phyloP scores from a whole-genome alignment of 2,113 vertebrate genomes.

The Ceyx cyanopectus region DNA sequence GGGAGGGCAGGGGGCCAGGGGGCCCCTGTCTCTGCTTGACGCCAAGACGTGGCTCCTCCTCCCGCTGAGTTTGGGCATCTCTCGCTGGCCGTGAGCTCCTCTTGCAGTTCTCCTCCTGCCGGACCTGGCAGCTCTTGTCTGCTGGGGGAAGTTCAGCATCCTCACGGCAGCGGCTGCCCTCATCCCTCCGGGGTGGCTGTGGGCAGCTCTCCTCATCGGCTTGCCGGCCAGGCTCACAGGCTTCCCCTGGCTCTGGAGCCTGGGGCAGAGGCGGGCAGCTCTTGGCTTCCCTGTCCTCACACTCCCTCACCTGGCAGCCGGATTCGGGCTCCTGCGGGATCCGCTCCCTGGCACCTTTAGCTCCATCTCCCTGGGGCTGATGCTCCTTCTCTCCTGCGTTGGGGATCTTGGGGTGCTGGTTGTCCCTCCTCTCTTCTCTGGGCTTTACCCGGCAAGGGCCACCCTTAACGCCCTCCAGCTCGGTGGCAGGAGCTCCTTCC shows the following conservation, averaged over 20 bases:
- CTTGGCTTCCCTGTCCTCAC: background rate
- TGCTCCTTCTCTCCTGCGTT: fast-evolving
- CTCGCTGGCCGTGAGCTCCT: fast-evolving
- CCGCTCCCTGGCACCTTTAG: background rate
- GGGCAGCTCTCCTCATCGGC: fast-evolving
- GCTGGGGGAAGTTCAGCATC: background rate
- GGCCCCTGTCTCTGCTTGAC: background rate
- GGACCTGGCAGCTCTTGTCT: fast-evolving
- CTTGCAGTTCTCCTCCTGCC: background rate
- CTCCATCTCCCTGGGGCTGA: background rate
- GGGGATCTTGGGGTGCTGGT: fast-evolving
- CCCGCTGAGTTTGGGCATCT: background rate
- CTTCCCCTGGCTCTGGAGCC: background rate
- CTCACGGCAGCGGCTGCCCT: fast-evolving
- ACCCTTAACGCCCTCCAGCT: background rate
- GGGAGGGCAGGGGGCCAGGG: fast-evolving
- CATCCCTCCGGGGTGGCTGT: background rate
- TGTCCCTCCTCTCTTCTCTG: background rate
- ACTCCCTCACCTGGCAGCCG: background rate
- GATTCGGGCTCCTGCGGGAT: fast-evolving
- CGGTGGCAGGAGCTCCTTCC: background rate
- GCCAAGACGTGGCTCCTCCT: background rate
- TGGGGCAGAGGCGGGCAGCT: background rate
- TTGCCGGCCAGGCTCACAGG: fast-evolving
- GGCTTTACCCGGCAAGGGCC: background rate